Conservation (phyloP, 1,140 invertebrate species). For the Sweltsa coloradensis region DNA sequence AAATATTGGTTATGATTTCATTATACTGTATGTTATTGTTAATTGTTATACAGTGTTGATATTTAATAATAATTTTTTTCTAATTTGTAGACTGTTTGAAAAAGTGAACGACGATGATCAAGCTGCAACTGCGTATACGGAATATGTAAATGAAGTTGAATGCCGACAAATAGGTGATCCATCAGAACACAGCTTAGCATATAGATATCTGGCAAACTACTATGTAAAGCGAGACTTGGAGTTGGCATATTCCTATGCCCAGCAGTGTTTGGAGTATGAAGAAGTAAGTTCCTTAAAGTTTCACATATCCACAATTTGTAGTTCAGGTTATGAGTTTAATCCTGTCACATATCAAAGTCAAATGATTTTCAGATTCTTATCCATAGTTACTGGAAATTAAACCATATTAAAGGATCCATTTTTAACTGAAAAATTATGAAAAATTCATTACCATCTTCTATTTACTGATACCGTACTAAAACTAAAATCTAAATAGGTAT, state of each 20-base stretch:
- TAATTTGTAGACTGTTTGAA: constrained; percentile 63
- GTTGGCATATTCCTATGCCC: constrained; percentile 79
- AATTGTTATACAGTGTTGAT: constrained; percentile 4
- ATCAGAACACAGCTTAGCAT: constrained; percentile 69
- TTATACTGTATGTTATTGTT: constrained; percentile 6
- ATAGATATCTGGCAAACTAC: constrained; percentile 83
- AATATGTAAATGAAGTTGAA: constrained; percentile 72
- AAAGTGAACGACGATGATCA: constrained; percentile 72
- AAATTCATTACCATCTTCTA: too few relatives aligned
- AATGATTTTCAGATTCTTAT: not conserved
- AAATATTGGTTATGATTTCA: too few relatives aligned
- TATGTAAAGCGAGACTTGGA: constrained; percentile 73
- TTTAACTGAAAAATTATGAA: too few relatives aligned
- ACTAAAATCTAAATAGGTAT: too few relatives aligned
- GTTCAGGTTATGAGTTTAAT: too few relatives aligned
- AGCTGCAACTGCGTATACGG: constrained; percentile 80
- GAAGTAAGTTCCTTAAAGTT: constrained; percentile 34
- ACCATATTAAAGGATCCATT: too few relatives aligned
- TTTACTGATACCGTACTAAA: too few relatives aligned
- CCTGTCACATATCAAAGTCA: too few relatives aligned
- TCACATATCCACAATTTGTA: too few relatives aligned
- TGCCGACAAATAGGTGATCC: constrained; percentile 39
- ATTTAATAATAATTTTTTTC: constrained; percentile 9
- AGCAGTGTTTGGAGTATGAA: constrained; percentile 81
- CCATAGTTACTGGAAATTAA: constrained; percentile 6